Percentiles rank a stretch among this genome's conserved stretches.
Conservation (phyloP, 2,797 vertebrate species). For the Cephalopachus bancanus region DNA sequence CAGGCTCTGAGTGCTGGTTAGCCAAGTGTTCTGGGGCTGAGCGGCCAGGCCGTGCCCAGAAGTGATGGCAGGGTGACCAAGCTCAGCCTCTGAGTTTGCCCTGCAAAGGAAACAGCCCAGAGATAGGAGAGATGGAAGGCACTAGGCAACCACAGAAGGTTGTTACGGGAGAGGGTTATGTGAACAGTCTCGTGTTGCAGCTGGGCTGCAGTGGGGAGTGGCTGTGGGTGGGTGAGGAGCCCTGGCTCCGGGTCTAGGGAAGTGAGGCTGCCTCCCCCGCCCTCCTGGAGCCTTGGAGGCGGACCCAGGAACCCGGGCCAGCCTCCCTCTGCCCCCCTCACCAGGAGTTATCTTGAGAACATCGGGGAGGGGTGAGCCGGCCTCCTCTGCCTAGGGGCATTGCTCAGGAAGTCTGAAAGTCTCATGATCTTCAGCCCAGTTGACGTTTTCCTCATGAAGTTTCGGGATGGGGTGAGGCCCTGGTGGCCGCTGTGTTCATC, state of each 20-base stretch:
- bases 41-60: background rate
- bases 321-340: background rate
- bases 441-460: background rate
- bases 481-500: no score
- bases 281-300: background rate
- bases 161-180: constrained; percentile 52
- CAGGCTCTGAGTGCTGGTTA: background rate
- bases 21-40: background rate
- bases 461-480: background rate
- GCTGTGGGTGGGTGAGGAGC: background rate
- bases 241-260: background rate
- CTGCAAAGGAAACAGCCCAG: background rate
- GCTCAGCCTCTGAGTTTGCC: background rate
- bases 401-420: constrained; percentile 22
- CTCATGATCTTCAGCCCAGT: constrained; percentile 52
- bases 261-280: background rate
- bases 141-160: constrained; percentile 69
- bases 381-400: fast-evolving
- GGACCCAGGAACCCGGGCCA: background rate
- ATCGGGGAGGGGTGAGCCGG: background rate
- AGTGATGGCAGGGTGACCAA: background rate
- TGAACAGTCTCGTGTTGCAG: constrained; percentile 33
- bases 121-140: background rate
- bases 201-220: background rate
- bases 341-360: background rate